Evolutionary conservation across 2,113 vertebrate genomes (phyloP), one percentile per base, ranked within the genome.

Genomic region (Triplophysa rosa): DNA sequence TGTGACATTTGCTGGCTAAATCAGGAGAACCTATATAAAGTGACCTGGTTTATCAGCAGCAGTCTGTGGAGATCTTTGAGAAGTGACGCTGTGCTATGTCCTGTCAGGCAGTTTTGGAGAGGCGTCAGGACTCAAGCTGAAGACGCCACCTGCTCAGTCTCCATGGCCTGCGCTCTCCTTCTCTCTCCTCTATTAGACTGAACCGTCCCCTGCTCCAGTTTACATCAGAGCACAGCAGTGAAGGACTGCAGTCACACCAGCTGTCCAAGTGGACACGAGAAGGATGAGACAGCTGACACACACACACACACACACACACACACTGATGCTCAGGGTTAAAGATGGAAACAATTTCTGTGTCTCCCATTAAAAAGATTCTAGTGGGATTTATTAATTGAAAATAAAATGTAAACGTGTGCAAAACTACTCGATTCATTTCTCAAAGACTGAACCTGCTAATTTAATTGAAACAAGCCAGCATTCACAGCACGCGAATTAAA

Each of bases 61-160:
- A 59, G 13, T 59, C 29, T 58, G 54, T 4, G 58, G 52, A 72
- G 54, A 42, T 72, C 12, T 37, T 72, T 59, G 26, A 56, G 52
- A 54, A 37, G 52, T 54, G 52, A 71, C 29, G 7, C 29, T 40
- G 69, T 37, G 16, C 67, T 33, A n/a, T 56, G 68, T 71, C 26
- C 24, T 54, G 5, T 70, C 52, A 54, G 7, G n/a, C 40, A 59
- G 56, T 29, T 47, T 67, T 70, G 67, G 77, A 45, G 23, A 49
- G 19, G 5, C 21, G 6, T 33, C 52, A 79, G 24, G 14, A 69
- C 40, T 37, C 72, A 69, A 69, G 47, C 56, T 77, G 66, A 29
- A 74, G 16, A 59, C 3, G n/a, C 65, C 79, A 75, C 72, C 65
- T 76, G 72, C 24, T 81, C 56, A 8, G 70, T 73, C 70, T 61